These are phyloP conservation scores for Phalangium opilio DNA, from an alignment of 2,888 invertebrate species.

Conservation along the genomic window DNA sequence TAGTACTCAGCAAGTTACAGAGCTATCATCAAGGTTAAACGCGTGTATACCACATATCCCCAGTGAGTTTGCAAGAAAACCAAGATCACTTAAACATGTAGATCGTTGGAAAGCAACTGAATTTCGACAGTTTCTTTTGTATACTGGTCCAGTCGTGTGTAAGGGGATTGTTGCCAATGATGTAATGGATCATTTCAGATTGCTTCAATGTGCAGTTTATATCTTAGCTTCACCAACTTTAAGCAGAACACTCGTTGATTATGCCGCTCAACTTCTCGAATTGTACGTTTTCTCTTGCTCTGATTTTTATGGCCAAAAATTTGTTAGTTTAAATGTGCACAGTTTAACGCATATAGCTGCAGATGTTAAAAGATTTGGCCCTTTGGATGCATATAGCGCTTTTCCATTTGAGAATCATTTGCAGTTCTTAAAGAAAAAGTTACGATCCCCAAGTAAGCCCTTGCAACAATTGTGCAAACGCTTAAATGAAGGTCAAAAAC, in stretches of 20 bases:
- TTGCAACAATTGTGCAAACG: background rate
- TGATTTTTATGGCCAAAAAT: background rate
- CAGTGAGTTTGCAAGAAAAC: background rate
- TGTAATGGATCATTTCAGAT: too few relatives aligned
- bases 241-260: too few relatives aligned
- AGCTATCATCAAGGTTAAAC: too few relatives aligned
- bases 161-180: background rate
- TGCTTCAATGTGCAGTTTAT: too few relatives aligned
- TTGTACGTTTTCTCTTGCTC: background rate
- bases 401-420: conserved; percentile 1
- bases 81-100: background rate
- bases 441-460: background rate
- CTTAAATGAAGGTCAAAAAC: background rate
- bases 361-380: conserved; percentile 1
- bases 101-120: background rate
- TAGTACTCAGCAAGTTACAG: too few relatives aligned
- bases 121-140: background rate
- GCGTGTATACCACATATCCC: background rate
- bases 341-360: background rate
- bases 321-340: background rate
- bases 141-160: background rate
- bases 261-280: too few relatives aligned
- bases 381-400: background rate
- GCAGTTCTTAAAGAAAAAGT: background rate
- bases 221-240: too few relatives aligned